Percentiles rank a stretch among this genome's conserved stretches.
Conservation (phyloP, 2,888 invertebrate species). For the Masnerella sp. region DNA sequence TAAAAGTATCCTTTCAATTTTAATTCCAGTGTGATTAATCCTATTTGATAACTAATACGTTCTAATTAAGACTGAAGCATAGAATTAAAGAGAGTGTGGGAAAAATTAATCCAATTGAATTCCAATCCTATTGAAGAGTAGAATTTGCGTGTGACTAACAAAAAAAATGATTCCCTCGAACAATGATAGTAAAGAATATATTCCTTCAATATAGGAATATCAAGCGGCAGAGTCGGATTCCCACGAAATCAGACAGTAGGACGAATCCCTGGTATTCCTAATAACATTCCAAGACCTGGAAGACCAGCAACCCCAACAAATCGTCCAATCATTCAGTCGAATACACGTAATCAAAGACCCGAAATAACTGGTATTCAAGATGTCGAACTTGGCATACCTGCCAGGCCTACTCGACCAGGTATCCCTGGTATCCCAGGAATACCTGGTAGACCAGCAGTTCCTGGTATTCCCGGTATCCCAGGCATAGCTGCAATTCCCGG, state of each 20-base stretch:
- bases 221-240: conserved; percentile 38
- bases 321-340: conserved; percentile 55
- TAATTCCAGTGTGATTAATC: too few relatives aligned
- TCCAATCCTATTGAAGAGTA: too few relatives aligned
- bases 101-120: neutral
- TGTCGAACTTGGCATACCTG: conserved; percentile 46
- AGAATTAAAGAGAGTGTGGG: too few relatives aligned
- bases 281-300: conserved; percentile 41
- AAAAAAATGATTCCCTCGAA: neutral
- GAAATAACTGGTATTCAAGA: conserved; percentile 46
- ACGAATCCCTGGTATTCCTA: conserved; percentile 38
- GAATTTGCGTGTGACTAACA: neutral
- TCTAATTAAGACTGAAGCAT: too few relatives aligned
- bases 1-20: too few relatives aligned
- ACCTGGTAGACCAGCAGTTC: conserved; percentile 25
- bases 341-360: conserved; percentile 29
- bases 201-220: conserved; percentile 46
- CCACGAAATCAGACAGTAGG: conserved; percentile 42
- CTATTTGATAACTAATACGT: too few relatives aligned
- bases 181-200: conserved; percentile 21
- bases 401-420: neutral
- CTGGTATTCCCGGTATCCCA: neutral
- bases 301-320: conserved; percentile 63
- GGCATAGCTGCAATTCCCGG: conserved; percentile 3
- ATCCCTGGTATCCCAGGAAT: conserved; percentile 59